Evolutionary conservation across 2,888 invertebrate species (phyloP), one percentile per base, ranked within the genome.

Genomic region (Campoplex nolae): DNA sequence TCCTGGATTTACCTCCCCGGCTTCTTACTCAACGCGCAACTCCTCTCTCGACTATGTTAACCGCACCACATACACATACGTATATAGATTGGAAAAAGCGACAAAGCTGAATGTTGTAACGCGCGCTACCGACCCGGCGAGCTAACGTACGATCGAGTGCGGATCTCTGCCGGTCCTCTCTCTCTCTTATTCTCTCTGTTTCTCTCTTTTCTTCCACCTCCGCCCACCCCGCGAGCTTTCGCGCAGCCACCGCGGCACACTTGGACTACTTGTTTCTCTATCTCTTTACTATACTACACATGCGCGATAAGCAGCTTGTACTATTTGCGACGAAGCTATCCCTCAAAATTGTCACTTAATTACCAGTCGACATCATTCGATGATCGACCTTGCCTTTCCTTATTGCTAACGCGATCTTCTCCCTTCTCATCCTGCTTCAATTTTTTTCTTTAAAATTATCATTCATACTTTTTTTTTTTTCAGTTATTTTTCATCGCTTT

Each of bases 101-200:
- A 68, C 82, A 62, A 67, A 81, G 74, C 83, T 81, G 71, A 75
- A 68, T 78, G 83, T 70, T 81, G 84, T 84, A 86, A 84, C 83
- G 84, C 85, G 84, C 86, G 77, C 79, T 65, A 78, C 73, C 77
- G 85, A 88, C 87, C 88, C 84, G 83, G 87, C 87, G 84, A 86
- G 84, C 87, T 85, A 84, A 83, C 88, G 87, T 89, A 88, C 87
- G 88, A 82, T 89, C 81, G 83, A 88, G 86, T 88, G 89, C 88
- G 89, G 85, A 86, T 85, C 78, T 85, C 78, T 58, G 83, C 83
- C 82, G 86, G 84, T 89, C 79, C 76, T 62, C 83, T 78, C 83
- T 76, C 88, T 54, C 65, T 58, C 68, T 56, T 68, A 56, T 54
- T 56, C 54, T 54, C 68, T 42, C 51, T 67, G 54, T 83, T 71